Evolutionary conservation across 1,140 invertebrate species (phyloP), one percentile per base, ranked within the genome.

Genomic region (Cydia pomonella): DNA sequence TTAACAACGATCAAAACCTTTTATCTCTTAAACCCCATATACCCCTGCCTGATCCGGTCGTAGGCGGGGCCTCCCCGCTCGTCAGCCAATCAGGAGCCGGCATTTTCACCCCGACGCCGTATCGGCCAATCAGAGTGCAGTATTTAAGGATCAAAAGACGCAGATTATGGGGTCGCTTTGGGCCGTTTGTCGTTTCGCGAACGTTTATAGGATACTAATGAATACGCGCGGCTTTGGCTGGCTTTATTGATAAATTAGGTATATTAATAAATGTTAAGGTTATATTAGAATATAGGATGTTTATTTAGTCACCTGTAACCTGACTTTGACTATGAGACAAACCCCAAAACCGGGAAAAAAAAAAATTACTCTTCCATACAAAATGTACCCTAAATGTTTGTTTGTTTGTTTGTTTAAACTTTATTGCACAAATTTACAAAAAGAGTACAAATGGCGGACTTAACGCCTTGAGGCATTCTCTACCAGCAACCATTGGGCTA

Each of bases 121-220:
- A 62, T 80, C 79, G 6, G 73, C 88, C 87, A 90, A 90, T 87
- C 73, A 76, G 29, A 64, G 69, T 2, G 7, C 84, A 73, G 77
- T 84, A 88, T 88, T 89, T 88, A 88, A 66, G 80, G 84, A 86
- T 87, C 84, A 86, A 85, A 87, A 87, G 82, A 74, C 72, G 77
- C 76, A 81, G 82, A 85, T 87, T 91, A 89, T 85, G 88, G 89
- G 89, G 53, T 87, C 84, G 77, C 81, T 87, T 88, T 83, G 73
- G 79, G 72, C 75, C 80, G 76, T 82, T 86, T 84, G 79, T 81
- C 79, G 81, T 81, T 80, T 87, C 86, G 80, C 85, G 81, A 79
- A 64, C 80, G 77, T 69, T 79, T 77, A 63, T 69, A 25, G 44
- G 77, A 62, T 81, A 80, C 73, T 50, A 50, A 62, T 59, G 23